phyloP scores from a whole-genome alignment of 2,797 vertebrate genomes.

The Nyctalus aviator region DNA sequence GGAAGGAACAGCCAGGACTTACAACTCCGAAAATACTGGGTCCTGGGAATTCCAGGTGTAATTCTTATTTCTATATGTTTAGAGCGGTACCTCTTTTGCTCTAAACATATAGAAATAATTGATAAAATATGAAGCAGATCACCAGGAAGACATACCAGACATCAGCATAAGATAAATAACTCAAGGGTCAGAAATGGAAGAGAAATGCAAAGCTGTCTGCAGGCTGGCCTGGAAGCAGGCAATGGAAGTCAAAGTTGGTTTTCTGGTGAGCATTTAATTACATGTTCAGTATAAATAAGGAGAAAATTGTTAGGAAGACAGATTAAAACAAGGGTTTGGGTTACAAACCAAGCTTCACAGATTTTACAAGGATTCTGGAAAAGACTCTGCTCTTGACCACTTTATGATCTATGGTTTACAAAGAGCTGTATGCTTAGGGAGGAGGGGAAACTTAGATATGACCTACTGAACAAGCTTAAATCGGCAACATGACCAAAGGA shows the following conservation, averaged over 20 bases:
- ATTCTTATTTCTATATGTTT: not conserved
- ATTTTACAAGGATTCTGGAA: slow-evolving; percentile 11
- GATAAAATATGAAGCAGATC: not conserved
- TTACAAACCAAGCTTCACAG: not conserved
- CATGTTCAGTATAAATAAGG: not conserved
- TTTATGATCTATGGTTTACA: not conserved
- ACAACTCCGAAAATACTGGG: not conserved
- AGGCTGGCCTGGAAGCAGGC: not conserved
- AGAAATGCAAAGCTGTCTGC: not conserved
- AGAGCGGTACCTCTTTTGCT: not conserved
- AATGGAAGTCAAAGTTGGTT: not conserved
- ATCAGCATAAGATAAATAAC: not conserved
- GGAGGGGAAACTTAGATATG: not conserved
- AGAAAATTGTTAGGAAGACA: not conserved
- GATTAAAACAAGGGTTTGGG: not conserved
- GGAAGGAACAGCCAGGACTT: not conserved
- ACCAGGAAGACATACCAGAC: not conserved
- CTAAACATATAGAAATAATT: not conserved
- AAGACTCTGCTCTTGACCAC: not conserved
- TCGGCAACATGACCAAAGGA: not conserved
- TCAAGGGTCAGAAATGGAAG: not conserved
- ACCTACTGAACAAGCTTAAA: not conserved
- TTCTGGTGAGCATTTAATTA: not conserved
- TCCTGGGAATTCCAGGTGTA: not conserved
- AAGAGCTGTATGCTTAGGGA: not conserved